Evolutionary conservation across 2,888 invertebrate species (phyloP).

Genomic region (Tachystola acroxantha): DNA sequence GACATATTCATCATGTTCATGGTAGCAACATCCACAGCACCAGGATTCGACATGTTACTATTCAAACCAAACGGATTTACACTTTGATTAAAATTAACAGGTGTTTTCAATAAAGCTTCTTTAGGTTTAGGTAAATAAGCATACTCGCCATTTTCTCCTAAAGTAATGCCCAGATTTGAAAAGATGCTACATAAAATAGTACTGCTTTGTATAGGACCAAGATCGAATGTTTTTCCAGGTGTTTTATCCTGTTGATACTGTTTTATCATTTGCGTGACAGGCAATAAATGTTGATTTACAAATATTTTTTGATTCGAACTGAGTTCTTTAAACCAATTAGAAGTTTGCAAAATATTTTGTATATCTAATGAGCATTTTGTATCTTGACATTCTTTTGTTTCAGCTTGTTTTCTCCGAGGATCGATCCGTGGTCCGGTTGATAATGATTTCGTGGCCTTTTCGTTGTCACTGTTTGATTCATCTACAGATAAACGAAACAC

Average conservation of each 20-base stretch:
- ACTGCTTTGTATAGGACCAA: slow-evolving; percentile 70
- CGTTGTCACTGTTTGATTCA: slow-evolving; percentile 80
- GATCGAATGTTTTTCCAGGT: slow-evolving; percentile 74
- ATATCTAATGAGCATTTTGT: slow-evolving; percentile 68
- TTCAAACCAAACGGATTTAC: slow-evolving; percentile 48
- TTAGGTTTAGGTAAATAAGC: slow-evolving; percentile 67
- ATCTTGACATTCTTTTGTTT: slow-evolving; percentile 43
- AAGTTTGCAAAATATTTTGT: slow-evolving; percentile 81
- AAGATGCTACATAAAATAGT: slow-evolving; percentile 78
- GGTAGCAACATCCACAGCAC: slow-evolving; percentile 48
- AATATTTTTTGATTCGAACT: slow-evolving; percentile 85
- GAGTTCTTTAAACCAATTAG: slow-evolving; percentile 83
- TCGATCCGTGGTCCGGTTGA: slow-evolving; percentile 61
- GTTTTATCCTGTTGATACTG: slow-evolving; percentile 79
- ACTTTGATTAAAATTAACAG: slow-evolving; percentile 55
- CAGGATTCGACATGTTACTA: slow-evolving; percentile 44
- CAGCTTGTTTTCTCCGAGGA: slow-evolving; percentile 69
- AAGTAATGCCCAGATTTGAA: slow-evolving; percentile 78
- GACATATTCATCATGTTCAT: slow-evolving; percentile 65
- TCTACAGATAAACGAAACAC: slow-evolving; percentile 84
- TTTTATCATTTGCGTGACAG: slow-evolving; percentile 79
- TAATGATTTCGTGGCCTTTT: slow-evolving; percentile 52
- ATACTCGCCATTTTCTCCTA: slow-evolving; percentile 78
- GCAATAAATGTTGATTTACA: slow-evolving; percentile 82
- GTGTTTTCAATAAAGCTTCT: slow-evolving; percentile 66